Percentiles rank a stretch among this genome's conserved stretches.
These are phyloP conservation scores for Cryptotermes secundus DNA, from an alignment of 1,140 invertebrate species.

Conservation along the genomic window DNA sequence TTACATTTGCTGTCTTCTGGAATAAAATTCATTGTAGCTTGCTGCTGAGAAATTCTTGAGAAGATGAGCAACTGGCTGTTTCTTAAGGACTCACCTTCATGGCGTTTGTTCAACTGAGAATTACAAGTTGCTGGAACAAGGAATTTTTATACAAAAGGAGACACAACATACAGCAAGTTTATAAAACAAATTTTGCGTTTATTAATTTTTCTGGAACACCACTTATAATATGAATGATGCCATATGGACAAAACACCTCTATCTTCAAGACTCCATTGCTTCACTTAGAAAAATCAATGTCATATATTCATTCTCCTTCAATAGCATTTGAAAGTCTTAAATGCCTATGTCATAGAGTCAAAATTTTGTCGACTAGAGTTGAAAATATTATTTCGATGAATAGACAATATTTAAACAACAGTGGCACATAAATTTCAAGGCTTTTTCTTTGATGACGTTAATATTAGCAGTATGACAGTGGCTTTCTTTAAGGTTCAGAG, in stretches of 20 bases:
- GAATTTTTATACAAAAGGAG: too few relatives aligned
- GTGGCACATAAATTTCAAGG: slow-evolving; percentile 16
- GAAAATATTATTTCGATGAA: slow-evolving; percentile 2
- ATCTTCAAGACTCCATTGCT: background rate
- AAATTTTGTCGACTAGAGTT: slow-evolving; percentile 16
- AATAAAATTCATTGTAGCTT: too few relatives aligned
- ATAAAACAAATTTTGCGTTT: slow-evolving; percentile 18
- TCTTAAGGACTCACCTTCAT: too few relatives aligned
- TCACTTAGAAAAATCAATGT: slow-evolving; percentile 18
- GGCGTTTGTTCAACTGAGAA: too few relatives aligned
- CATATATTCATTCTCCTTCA: slow-evolving; percentile 1
- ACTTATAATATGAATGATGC: slow-evolving; percentile 10
- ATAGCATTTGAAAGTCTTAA: slow-evolving; percentile 7
- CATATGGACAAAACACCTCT: slow-evolving; percentile 3
- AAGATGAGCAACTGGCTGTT: too few relatives aligned
- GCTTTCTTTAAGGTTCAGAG: background rate
- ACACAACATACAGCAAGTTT: background rate
- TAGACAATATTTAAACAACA: slow-evolving; percentile 20
- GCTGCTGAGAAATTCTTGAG: too few relatives aligned
- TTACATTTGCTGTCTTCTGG: too few relatives aligned
- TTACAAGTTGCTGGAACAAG: too few relatives aligned
- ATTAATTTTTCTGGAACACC: slow-evolving; percentile 14
- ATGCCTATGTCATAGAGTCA: background rate
- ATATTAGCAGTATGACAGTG: slow-evolving; percentile 19
- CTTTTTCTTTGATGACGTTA: slow-evolving; percentile 12